These are phyloP conservation scores for Stomorhina lunata DNA, from an alignment of 2,888 invertebrate genomes.

Conservation along the genomic window DNA sequence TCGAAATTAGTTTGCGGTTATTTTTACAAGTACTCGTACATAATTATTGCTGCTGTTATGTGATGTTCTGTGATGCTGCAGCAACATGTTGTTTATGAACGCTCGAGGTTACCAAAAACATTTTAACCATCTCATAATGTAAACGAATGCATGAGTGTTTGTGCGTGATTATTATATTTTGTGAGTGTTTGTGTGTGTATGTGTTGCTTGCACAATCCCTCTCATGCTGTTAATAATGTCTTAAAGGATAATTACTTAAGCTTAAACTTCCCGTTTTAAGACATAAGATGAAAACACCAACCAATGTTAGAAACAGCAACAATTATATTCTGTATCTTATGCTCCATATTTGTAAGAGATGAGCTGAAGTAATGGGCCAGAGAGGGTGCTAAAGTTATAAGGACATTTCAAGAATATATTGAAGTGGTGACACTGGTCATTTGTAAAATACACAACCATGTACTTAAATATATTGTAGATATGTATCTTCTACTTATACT, in stretches of 20 bases:
- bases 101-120: conserved; percentile 61
- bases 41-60: conserved; percentile 51
- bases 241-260: conserved; percentile 68
- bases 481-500: too few relatives aligned
- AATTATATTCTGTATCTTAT: neutral
- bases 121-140: conserved; percentile 51
- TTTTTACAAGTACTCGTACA: conserved; percentile 45
- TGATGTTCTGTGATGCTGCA: too few relatives aligned
- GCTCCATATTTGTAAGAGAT: neutral
- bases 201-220: conserved; percentile 24
- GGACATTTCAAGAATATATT: conserved; percentile 52
- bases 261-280: conserved; percentile 46
- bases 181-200: conserved; percentile 32
- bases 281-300: conserved; percentile 48
- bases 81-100: conserved; percentile 55
- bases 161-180: too few relatives aligned
- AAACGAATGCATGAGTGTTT: neutral
- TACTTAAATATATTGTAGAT: neutral
- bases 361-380: neutral
- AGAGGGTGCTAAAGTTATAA: conserved; percentile 28
- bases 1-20: conserved; percentile 64
- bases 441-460: conserved; percentile 18
- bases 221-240: conserved; percentile 59
- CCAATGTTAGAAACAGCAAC: conserved; percentile 19
- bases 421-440: conserved; percentile 63